These are phyloP conservation scores for Eupeodes latifasciatus DNA, from an alignment of 2,888 invertebrate genomes.

Conservation along the genomic window DNA sequence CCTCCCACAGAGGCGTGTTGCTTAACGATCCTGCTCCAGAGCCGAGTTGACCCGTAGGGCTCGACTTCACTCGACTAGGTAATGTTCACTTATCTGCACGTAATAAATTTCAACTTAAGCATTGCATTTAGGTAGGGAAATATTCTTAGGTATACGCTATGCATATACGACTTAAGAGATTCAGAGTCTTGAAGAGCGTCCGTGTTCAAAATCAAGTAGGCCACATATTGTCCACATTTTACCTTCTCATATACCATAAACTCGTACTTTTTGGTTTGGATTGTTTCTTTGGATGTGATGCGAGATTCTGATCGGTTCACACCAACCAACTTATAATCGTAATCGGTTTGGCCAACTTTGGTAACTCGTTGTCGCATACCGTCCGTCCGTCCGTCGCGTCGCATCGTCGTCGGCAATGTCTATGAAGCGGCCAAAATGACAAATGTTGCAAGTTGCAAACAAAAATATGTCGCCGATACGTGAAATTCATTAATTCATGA, in stretches of 20 bases:
- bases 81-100: slow-evolving; percentile 70
- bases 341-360: slow-evolving; percentile 45
- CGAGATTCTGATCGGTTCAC: slow-evolving; percentile 41
- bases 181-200: not conserved
- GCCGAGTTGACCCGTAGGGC: slow-evolving; percentile 57
- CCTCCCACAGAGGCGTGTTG: slow-evolving; percentile 65
- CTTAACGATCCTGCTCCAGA: slow-evolving; percentile 46
- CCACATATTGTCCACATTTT: slow-evolving; percentile 2
- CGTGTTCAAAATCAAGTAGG: slow-evolving; percentile 52
- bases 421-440: slow-evolving; percentile 38
- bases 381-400: not conserved
- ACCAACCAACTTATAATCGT: not conserved
- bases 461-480: slow-evolving; percentile 8
- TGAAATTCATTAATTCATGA: slow-evolving; percentile 40
- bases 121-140: slow-evolving; percentile 33
- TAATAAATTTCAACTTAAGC: slow-evolving; percentile 62
- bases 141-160: no score
- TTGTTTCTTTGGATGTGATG: slow-evolving; percentile 29
- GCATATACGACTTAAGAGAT: not conserved
- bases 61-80: slow-evolving; percentile 26
- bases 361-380: slow-evolving; percentile 4
- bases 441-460: slow-evolving; percentile 30
- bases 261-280: slow-evolving; percentile 41
- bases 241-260: not conserved
- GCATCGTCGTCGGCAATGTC: not conserved